Conservation (phyloP, 2,888 invertebrate species). For the Agelastica alni region DNA sequence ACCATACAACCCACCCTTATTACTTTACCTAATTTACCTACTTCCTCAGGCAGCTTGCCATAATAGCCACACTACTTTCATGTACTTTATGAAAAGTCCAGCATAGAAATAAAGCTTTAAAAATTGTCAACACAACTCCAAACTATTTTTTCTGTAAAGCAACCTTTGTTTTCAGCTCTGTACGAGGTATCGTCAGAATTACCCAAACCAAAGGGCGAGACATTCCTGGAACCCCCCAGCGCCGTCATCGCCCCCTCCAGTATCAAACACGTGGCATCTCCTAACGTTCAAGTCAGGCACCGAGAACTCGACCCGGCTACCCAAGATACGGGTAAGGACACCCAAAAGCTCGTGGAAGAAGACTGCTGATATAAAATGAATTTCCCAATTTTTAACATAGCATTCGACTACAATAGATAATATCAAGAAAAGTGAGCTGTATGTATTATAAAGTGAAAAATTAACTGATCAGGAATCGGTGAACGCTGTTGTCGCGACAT, state of each 20-base stretch:
- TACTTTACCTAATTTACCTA: no score
- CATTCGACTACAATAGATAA: constrained; percentile 44
- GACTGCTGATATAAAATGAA: constrained; percentile 66
- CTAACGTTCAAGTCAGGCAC: constrained; percentile 73
- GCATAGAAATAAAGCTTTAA: no score
- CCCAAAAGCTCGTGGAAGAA: constrained; percentile 87
- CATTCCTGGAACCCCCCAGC: constrained; percentile 66
- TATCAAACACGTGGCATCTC: constrained; percentile 76
- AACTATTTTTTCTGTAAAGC: no score
- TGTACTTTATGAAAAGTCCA: no score
- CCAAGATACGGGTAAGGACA: constrained; percentile 88
- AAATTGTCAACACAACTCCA: no score
- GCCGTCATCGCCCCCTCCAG: constrained; percentile 83
- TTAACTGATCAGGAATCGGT: background rate
- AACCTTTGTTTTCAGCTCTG: constrained; percentile 67
- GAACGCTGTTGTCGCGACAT: background rate
- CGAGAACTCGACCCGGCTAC: constrained; percentile 80
- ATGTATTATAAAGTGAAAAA: constrained; percentile 26
- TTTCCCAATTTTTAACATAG: constrained; percentile 41
- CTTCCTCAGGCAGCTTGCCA: no score
- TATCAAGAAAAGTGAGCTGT: constrained; percentile 20
- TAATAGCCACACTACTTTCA: no score
- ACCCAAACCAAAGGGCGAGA: constrained; percentile 64
- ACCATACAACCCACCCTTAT: no score
- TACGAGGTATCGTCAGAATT: constrained; percentile 82